Evolutionary conservation across 2,113 vertebrate genomes (phyloP), one percentile per base, ranked within the genome.

Genomic region (Donacobius atricapilla): DNA sequence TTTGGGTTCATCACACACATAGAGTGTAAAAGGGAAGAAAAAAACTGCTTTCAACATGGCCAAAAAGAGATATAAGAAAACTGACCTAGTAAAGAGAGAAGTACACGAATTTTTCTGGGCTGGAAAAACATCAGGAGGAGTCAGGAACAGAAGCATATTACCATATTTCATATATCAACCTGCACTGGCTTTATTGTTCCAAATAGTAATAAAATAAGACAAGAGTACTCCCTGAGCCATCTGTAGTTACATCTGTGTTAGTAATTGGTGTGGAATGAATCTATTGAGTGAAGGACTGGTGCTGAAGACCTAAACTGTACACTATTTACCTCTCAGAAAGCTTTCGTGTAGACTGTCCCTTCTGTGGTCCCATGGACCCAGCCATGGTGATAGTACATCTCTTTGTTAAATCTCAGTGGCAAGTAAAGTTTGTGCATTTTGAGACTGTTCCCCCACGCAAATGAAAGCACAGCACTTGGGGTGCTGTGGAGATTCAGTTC

Each of bases 401-500:
- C 33, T 37, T 58, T 25, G 22, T 64, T 64, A 40, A 63, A 48
- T 53, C 70, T 89, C 35, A 65, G 40, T 39, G 47, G 33, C 16
- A 83, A 57, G 28, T 25, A 63, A 80, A 72, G n/a, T 57, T 51
- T 73, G 53, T 58, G 39, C 19, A 7, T 37, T 56, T 54, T 73
- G 56, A 78, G 35, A 10, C 50, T 69, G 15, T 42, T 75, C 18
- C 33, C 13, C n/a, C 10, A 25, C n/a, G 37, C 2, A 5, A 70
- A 71, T 1, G 2, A 75, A 89, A 75, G 44, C n/a, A 69, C 44
- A 64, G 44, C 39, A 50, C 50, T 22, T 10, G 6, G 13, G 13
- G 4, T 58, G 18, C 22, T 64, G 23, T 6, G 53, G 6, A 35
- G 17, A 24, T 53, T 57, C 0, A 0, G 12, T 61, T 89, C 19